Evolutionary conservation across 2,113 vertebrate genomes (phyloP).

Genomic region (Thunnus thynnus): DNA sequence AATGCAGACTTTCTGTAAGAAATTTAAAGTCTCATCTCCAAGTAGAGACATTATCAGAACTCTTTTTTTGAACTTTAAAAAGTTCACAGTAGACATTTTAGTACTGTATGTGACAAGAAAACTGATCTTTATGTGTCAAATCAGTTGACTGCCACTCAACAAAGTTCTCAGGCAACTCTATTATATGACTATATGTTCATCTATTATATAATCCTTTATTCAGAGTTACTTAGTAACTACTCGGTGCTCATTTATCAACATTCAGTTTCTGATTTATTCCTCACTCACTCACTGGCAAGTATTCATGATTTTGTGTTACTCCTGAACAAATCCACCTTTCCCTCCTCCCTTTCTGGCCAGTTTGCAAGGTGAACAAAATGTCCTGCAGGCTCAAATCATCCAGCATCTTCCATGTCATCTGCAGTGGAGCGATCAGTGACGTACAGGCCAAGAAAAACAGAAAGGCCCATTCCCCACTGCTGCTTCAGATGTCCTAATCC

Average conservation of each 20-base stretch:
- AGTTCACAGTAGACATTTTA: no score
- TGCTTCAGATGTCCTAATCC: conserved; percentile 82
- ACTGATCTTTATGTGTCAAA: background rate
- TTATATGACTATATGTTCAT: no score
- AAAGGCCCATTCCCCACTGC: conserved; percentile 51
- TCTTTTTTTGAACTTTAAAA: no score
- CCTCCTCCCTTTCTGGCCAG: background rate
- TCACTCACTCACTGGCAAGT: background rate
- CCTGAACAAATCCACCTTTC: background rate
- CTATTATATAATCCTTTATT: background rate
- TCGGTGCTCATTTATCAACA: background rate
- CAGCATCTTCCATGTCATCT: conserved; percentile 41
- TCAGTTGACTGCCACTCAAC: background rate
- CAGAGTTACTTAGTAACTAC: conserved; percentile 37
- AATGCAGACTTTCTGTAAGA: no score
- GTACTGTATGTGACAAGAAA: background rate
- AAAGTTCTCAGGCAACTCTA: background rate
- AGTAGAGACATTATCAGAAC: no score
- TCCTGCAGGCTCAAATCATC: conserved; percentile 37
- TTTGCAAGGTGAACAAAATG: conserved; percentile 53
- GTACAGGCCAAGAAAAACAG: conserved; percentile 77
- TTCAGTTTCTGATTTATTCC: conserved; percentile 26
- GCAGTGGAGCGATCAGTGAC: conserved; percentile 64
- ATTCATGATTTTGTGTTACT: conserved; percentile 9
- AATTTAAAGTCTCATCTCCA: no score